phyloP scores from a whole-genome alignment of 2,797 vertebrate species.

The Scyliorhinus canicula region DNA sequence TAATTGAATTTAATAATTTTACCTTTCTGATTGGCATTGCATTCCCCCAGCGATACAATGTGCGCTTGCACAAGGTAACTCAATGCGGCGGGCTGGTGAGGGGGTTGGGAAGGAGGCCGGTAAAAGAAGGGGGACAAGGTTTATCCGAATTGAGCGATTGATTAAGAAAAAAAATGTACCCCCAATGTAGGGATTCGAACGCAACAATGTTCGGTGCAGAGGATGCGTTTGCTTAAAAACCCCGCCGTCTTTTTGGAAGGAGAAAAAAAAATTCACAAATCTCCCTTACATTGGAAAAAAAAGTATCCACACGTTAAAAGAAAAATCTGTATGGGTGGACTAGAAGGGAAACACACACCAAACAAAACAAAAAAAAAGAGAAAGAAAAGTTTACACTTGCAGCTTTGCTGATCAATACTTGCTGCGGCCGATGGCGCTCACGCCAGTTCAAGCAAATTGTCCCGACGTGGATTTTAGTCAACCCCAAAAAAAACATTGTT shows the following conservation, averaged over 20 bases:
- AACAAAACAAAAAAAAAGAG: background rate
- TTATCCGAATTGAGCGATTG: background rate
- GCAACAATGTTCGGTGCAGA: background rate
- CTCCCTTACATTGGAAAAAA: no score
- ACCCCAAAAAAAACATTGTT: background rate
- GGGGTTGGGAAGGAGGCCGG: background rate
- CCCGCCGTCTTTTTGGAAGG: background rate
- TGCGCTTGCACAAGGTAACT: background rate
- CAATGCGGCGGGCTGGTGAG: background rate
- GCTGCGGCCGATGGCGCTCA: background rate
- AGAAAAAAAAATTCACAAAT: background rate
- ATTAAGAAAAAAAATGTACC: background rate
- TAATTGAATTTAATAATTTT: slow-evolving; percentile 30
- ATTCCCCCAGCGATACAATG: background rate
- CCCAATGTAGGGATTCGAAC: background rate
- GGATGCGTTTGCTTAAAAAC: background rate
- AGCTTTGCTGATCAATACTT: background rate
- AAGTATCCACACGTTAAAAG: background rate
- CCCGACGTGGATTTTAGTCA: no score
- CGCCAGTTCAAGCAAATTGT: background rate
- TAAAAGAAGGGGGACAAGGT: background rate
- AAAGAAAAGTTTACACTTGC: background rate
- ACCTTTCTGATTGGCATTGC: background rate
- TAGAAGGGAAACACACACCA: background rate
- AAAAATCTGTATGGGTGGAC: background rate